phyloP scores from a whole-genome alignment of 1,140 invertebrate species.

The Carcinoscorpius rotundicauda region DNA sequence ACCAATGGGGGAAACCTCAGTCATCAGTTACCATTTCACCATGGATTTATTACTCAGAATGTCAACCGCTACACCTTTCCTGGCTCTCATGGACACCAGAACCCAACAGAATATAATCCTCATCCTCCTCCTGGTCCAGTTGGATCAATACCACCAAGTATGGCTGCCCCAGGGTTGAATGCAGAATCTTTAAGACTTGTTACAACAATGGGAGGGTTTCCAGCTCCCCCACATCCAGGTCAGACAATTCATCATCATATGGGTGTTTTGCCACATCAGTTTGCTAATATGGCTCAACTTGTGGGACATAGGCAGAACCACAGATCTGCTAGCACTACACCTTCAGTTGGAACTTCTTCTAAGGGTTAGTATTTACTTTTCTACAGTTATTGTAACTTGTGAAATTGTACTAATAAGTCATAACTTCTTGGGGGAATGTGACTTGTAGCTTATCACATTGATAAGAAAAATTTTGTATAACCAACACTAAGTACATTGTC shows the following conservation, averaged over 20 bases:
- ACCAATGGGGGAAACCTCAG: no score
- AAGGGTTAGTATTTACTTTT: constrained; percentile 15
- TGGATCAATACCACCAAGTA: constrained; percentile 4
- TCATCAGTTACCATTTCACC: background rate
- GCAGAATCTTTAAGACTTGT: background rate
- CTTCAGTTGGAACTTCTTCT: constrained; percentile 19
- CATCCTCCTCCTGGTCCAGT: constrained; percentile 5
- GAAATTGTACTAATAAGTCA: no score
- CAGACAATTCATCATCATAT: constrained; percentile 13
- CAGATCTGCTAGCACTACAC: constrained; percentile 16
- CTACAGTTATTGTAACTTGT: no score
- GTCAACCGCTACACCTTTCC: constrained; percentile 1
- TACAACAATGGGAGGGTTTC: constrained; percentile 5
- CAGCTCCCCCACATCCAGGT: constrained; percentile 11
- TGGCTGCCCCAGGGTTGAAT: constrained; percentile 1
- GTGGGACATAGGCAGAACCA: constrained; percentile 17
- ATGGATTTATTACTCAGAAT: background rate
- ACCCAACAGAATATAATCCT: constrained; percentile 12
- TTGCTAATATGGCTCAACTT: background rate
- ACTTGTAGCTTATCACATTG: no score
- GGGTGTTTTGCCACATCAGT: constrained; percentile 4
- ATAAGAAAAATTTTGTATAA: no score
- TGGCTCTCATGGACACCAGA: constrained; percentile 5
- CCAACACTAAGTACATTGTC: no score
- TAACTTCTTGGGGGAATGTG: no score